Conservation (phyloP, 2,888 invertebrate genomes). For the Hydrotaea cyrtoneurina region DNA sequence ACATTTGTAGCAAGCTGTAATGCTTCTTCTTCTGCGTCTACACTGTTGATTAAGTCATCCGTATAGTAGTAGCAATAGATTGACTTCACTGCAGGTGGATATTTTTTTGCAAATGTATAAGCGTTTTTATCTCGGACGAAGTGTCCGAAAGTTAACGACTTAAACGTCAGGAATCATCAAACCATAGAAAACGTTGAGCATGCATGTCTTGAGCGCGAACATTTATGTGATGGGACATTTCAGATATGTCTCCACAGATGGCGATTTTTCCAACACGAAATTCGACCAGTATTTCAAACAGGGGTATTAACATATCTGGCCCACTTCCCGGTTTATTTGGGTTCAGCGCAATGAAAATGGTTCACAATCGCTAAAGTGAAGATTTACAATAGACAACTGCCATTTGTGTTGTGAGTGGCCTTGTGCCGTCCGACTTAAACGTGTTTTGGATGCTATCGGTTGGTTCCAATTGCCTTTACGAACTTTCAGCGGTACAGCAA, state of each 20-base stretch:
- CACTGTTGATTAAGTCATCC: slow-evolving; percentile 10
- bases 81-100: not conserved
- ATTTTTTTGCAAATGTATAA: not conserved
- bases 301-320: slow-evolving; percentile 54
- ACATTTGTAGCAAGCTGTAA: not conserved
- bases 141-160: slow-evolving; percentile 68
- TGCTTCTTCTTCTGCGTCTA: not conserved
- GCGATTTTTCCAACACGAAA: not conserved
- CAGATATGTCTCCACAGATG: slow-evolving; percentile 11
- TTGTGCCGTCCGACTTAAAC: slow-evolving; percentile 26
- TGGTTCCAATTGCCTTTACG: slow-evolving; percentile 38
- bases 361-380: too few species aligned
- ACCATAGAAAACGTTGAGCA: slow-evolving; percentile 6
- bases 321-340: slow-evolving; percentile 69
- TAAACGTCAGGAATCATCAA: not conserved
- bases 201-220: not conserved
- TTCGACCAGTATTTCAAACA: not conserved
- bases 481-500: slow-evolving; percentile 48
- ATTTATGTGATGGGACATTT: slow-evolving; percentile 6
- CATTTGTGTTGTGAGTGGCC: slow-evolving; percentile 32
- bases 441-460: slow-evolving; percentile 40
- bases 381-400: too few species aligned
- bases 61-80: not conserved
- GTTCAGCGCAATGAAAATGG: slow-evolving; percentile 52
- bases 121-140: slow-evolving; percentile 48